Evolutionary conservation across 2,888 invertebrate species (phyloP), one percentile per base, ranked within the genome.

Genomic region (Pegoplata infirma): DNA sequence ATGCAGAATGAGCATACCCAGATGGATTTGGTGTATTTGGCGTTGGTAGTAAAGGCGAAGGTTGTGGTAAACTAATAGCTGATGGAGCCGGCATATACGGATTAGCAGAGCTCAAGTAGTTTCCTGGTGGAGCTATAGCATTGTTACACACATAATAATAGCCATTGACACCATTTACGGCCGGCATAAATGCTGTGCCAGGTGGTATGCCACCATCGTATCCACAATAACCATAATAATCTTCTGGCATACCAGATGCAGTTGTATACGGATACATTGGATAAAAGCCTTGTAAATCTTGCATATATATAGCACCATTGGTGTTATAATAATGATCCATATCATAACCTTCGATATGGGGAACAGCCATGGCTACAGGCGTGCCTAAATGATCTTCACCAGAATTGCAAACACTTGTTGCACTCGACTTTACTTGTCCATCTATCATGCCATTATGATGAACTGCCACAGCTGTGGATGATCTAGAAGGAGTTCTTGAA

Each of bases 131-230:
- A 21, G 58, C 55, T 17, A 76, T 71, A 8, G 75, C 28, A 47
- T 76, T 80, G 14, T 74, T 72, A 28, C 63, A 80, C 53, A 82
- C 73, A 80, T 82, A 79, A 49, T 83, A 83, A 12, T 82, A 81
- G 8, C 81, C 56, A 0, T 73, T 78, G 6, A 68, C 59, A n/a
- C 81, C 81, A 55, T 76, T 79, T 3, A 75, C 69, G 1, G 81
- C 61, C 0, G 82, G 75, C 58, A 84, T 72, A 5, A 83, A 44
- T n/a, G 84, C 67, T 10, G 81, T 72, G 32, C 81, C 63, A 23
- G 81, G 71, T 5, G 82, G 81, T 51, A 84, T 59, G 5, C 75
- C 78, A 0, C 80, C 80, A 73, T 84, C 84, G 68, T 80, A 84
- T 7, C 82, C 78, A 59, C 55, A 74, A 47, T 83, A 84, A 7